These are phyloP conservation scores for Sceloporus tristichus DNA, from an alignment of 2,113 vertebrate genomes.

Conservation along the genomic window DNA sequence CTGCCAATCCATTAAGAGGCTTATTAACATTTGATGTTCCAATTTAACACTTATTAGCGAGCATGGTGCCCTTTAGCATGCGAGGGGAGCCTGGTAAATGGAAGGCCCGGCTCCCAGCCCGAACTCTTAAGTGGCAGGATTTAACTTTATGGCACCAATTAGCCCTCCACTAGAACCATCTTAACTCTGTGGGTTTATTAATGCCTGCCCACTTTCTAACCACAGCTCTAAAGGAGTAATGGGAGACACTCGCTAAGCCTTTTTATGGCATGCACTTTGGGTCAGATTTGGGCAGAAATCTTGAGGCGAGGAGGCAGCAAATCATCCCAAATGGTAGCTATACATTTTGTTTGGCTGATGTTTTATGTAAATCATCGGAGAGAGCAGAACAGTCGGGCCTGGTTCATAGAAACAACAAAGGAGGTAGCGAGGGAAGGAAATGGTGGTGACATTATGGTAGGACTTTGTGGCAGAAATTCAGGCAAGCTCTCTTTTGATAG, in stretches of 20 bases:
- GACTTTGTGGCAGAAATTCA: too few relatives aligned
- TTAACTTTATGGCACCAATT: constrained; percentile 48
- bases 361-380: neutral
- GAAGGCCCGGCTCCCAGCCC: constrained; percentile 48
- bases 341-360: neutral
- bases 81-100: constrained; percentile 50
- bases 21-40: constrained; percentile 75
- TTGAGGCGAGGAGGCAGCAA: neutral
- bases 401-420: neutral
- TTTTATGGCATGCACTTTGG: neutral
- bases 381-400: neutral
- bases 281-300: neutral
- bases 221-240: constrained; percentile 3
- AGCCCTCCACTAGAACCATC: constrained; percentile 25
- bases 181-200: constrained; percentile 25
- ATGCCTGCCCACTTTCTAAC: constrained; percentile 23
- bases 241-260: neutral
- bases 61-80: constrained; percentile 49
- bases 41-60: constrained; percentile 75
- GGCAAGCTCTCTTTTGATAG: too few relatives aligned
- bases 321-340: neutral
- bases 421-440: neutral
- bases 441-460: neutral
- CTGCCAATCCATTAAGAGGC: constrained; percentile 69
- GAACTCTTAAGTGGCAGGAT: constrained; percentile 62